These are phyloP conservation scores for Chromoteleia sp. DNA, from an alignment of 2,888 invertebrate genomes.

Conservation along the genomic window DNA sequence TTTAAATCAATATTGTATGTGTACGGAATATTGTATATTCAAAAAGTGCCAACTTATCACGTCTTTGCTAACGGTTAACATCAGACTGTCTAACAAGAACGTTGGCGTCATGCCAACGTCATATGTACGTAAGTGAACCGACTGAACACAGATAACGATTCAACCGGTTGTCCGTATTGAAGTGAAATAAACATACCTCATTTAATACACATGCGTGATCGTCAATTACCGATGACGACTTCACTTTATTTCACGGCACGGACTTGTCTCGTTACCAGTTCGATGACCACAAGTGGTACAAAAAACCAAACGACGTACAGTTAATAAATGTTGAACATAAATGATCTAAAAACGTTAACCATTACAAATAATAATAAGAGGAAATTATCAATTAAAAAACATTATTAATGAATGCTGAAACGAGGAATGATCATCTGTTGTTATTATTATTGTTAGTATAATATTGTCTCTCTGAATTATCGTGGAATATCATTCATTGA, in stretches of 20 bases:
- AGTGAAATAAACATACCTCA: conserved; percentile 35
- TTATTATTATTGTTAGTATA: too few relatives aligned
- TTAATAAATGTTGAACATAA: too few relatives aligned
- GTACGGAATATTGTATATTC: conserved; percentile 67
- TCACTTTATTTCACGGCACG: conserved; percentile 3
- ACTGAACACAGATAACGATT: conserved; percentile 62
- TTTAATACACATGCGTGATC: conserved; percentile 24
- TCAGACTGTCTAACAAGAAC: conserved; percentile 66
- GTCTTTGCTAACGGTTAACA: conserved; percentile 68
- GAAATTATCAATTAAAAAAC: too few relatives aligned
- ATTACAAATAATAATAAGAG: too few relatives aligned
- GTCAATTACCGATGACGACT: conserved; percentile 25
- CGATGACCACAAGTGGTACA: background rate
- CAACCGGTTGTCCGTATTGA: conserved; percentile 26
- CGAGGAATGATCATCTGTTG: too few relatives aligned
- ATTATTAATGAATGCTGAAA: too few relatives aligned
- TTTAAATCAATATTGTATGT: conserved; percentile 68
- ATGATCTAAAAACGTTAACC: too few relatives aligned
- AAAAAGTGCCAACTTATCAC: conserved; percentile 67
- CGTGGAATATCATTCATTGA: too few relatives aligned
- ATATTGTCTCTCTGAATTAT: too few relatives aligned
- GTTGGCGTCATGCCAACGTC: conserved; percentile 56
- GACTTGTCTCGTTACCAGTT: too few relatives aligned
- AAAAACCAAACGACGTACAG: too few relatives aligned
- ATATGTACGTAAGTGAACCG: conserved; percentile 59